A percentile compares a stretch with the other conserved stretches of the same genome.
These are phyloP conservation scores for Pardosa pseudoannulata DNA, from an alignment of 2,888 invertebrate species.

Conservation along the genomic window DNA sequence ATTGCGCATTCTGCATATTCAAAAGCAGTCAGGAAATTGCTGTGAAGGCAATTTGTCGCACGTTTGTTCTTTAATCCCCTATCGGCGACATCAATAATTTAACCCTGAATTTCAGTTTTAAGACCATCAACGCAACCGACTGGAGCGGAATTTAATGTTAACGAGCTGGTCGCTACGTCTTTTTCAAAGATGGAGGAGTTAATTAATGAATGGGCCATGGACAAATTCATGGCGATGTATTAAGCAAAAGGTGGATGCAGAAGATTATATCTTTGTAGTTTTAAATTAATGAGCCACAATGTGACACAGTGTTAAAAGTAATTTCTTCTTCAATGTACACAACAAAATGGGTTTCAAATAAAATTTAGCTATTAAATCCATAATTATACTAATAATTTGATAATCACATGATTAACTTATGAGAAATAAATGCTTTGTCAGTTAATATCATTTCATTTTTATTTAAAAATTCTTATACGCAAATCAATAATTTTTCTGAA, in stretches of 20 bases:
- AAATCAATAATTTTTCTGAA: no score
- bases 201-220: conserved; percentile 13
- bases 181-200: conserved; percentile 6
- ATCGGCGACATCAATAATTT: conserved; percentile 47
- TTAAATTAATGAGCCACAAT: background rate
- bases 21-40: conserved; percentile 46
- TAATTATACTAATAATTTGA: no score
- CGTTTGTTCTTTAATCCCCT: conserved; percentile 59
- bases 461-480: no score
- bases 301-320: no score
- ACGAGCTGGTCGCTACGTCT: conserved; percentile 28
- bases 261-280: background rate
- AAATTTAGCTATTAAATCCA: no score
- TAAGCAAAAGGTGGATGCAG: background rate
- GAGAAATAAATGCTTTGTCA: no score
- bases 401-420: no score
- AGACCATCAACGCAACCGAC: conserved; percentile 27
- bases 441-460: no score
- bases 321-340: no score
- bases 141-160: conserved; percentile 27
- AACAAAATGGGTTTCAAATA: no score
- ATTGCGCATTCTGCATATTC: conserved; percentile 49
- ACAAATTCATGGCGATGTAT: background rate
- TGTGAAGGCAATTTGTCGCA: conserved; percentile 53
- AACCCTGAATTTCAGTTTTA: conserved; percentile 48